Evolutionary conservation across 2,113 vertebrate species (phyloP), one percentile per base, ranked within the genome.

Genomic region (Phylloscopus whistleri): DNA sequence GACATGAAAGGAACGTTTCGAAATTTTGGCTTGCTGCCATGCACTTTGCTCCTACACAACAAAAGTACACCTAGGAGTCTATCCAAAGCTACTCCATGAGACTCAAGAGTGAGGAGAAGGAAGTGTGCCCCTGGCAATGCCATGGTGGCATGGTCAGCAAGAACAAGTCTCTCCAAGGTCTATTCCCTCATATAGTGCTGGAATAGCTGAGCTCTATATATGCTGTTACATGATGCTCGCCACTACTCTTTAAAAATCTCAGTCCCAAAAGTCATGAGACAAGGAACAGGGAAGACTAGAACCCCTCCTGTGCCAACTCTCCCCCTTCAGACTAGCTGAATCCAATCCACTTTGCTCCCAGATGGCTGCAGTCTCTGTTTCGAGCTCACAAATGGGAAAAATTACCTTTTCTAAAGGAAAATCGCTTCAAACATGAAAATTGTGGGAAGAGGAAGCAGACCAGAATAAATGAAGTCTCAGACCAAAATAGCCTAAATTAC

Each of bases 181-280:
- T 35, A 1, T 56, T 8, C 21, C 19, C 7, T 62, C 53, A 30
- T 31, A 10, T 0, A 68, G 41, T 1, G 1, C 15, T 41, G 53
- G 22, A 33, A 17, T 21, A 74, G 16, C 35, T 33, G 52, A 86
- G 2, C 28, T 56, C 30, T 53, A 0, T 39, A 3, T 31, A 3
- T 33, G 28, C 16, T 74, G 1, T 19, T 37, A 11, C 0, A 2
- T 31, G 23, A 12, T 59, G 60, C 28, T 81, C 15, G 11, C 23
- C 16, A 4, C 13, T 52, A 37, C 21, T 56, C 51, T 26, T 51
- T 46, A 41, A 70, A 69, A 1, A 1, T 21, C 55, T 74, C 35
- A 46, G 52, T 84, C 56, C 22, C 43, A 35, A 39, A 79, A 74
- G 16, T 33, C 11, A 3, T 46, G 30, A 46, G 26, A 81, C 16